phyloP scores from a whole-genome alignment of 2,113 vertebrate species.

The Pseudopipra pipra region DNA sequence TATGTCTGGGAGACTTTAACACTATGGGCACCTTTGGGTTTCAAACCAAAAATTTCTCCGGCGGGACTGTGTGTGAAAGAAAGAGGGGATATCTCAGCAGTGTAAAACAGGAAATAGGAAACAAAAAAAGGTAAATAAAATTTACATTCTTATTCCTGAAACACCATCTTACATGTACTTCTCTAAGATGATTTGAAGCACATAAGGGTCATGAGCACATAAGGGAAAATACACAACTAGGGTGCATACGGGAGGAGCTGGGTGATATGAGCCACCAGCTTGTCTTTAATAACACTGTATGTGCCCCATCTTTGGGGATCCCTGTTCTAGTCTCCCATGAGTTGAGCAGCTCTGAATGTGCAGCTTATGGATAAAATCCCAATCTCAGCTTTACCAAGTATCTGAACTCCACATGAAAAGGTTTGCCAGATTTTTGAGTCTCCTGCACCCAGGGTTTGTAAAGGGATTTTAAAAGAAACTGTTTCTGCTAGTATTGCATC shows the following conservation, averaged over 20 bases:
- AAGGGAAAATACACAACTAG: neutral
- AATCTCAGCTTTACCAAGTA: neutral
- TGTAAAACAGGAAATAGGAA: neutral
- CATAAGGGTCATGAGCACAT: neutral
- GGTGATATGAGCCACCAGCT: neutral
- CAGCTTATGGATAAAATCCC: neutral
- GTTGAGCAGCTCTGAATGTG: neutral
- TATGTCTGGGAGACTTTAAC: neutral
- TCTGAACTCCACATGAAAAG: neutral
- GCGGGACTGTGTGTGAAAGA: neutral
- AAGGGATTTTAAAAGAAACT: neutral
- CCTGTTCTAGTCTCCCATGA: accelerated
- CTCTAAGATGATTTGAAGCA: neutral
- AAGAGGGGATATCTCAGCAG: neutral
- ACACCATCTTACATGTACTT: neutral
- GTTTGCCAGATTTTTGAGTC: neutral
- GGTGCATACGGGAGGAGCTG: neutral
- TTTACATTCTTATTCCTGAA: neutral
- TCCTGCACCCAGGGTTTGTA: neutral
- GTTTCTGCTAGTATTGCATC: neutral
- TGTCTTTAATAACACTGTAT: neutral
- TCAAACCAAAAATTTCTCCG: neutral
- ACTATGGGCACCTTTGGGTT: neutral
- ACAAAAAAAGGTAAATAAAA: neutral
- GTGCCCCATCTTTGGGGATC: too few relatives aligned